A percentile compares a stretch with the other conserved stretches of the same genome.
phyloP scores from a whole-genome alignment of 2,888 invertebrate genomes.

The Microchrysa polita region DNA sequence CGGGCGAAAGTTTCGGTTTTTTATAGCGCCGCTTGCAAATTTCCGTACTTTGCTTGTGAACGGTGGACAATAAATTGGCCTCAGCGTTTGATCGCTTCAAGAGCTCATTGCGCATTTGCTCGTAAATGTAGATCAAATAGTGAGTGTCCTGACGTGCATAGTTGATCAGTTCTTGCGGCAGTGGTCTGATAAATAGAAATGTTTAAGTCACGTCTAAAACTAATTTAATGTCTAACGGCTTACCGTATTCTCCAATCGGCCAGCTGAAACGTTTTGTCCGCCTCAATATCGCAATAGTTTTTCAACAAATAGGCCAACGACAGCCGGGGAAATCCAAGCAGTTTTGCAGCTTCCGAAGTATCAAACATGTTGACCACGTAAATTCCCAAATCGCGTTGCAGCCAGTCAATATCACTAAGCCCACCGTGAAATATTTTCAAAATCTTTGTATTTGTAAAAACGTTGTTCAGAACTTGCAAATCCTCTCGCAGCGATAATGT shows the following conservation, averaged over 20 bases:
- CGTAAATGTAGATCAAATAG: slow-evolving; percentile 90
- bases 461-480: slow-evolving; percentile 82
- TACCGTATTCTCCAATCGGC: slow-evolving; percentile 94
- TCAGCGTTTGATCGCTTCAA: slow-evolving; percentile 72
- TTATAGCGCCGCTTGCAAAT: slow-evolving; percentile 84
- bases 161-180: slow-evolving; percentile 79
- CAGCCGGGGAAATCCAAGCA: slow-evolving; percentile 74
- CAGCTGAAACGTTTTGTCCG: slow-evolving; percentile 91
- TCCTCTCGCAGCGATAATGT: slow-evolving; percentile 84
- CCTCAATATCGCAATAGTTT: slow-evolving; percentile 78
- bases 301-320: slow-evolving; percentile 83
- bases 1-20: slow-evolving; percentile 76
- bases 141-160: slow-evolving; percentile 97
- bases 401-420: slow-evolving; percentile 87
- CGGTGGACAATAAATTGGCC: slow-evolving; percentile 73
- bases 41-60: slow-evolving; percentile 77
- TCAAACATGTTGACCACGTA: slow-evolving; percentile 98
- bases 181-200: slow-evolving; percentile 69
- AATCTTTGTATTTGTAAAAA: slow-evolving; percentile 89
- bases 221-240: slow-evolving; percentile 40
- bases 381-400: slow-evolving; percentile 93
- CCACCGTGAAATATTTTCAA: slow-evolving; percentile 96
- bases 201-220: slow-evolving; percentile 26
- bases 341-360: slow-evolving; percentile 87
- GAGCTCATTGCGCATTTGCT: slow-evolving; percentile 79